phyloP scores from a whole-genome alignment of 2,888 invertebrate genomes.

The Eupsilia transversa region DNA sequence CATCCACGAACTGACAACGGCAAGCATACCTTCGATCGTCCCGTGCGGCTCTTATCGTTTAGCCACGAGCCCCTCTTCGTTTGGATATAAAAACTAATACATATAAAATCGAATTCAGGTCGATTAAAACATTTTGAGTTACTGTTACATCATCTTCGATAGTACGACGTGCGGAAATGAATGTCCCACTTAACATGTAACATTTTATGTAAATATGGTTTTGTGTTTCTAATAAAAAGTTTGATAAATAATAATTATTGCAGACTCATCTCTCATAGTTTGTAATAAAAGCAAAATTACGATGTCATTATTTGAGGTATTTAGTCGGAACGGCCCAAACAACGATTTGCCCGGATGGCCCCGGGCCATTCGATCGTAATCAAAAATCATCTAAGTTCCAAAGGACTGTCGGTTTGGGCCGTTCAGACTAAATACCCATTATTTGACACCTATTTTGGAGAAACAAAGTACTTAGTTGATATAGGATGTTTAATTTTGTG shows the following conservation, averaged over 20 bases:
- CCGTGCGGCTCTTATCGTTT: no score
- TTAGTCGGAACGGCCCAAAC: no score
- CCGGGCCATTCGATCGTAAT: no score
- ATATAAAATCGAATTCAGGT: neutral
- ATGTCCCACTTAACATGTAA: neutral
- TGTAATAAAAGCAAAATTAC: neutral
- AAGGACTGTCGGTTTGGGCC: no score
- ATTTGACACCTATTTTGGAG: neutral
- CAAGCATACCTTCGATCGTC: no score
- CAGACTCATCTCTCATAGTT: neutral
- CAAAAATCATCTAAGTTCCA: no score
- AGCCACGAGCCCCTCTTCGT: no score
- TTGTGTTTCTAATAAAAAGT: neutral
- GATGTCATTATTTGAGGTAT: neutral
- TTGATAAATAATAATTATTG: neutral
- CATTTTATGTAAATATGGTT: neutral
- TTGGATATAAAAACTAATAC: neutral
- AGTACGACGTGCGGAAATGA: neutral
- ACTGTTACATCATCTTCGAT: slow-evolving; percentile 13
- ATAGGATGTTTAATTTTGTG: neutral
- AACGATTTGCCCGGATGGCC: no score
- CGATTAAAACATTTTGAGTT: neutral
- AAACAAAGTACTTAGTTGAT: neutral
- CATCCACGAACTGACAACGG: no score
- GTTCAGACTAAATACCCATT: no score